Conservation (phyloP, 2,113 vertebrate species). For the rabbit (Oryctolagus cuniculus) region DNA sequence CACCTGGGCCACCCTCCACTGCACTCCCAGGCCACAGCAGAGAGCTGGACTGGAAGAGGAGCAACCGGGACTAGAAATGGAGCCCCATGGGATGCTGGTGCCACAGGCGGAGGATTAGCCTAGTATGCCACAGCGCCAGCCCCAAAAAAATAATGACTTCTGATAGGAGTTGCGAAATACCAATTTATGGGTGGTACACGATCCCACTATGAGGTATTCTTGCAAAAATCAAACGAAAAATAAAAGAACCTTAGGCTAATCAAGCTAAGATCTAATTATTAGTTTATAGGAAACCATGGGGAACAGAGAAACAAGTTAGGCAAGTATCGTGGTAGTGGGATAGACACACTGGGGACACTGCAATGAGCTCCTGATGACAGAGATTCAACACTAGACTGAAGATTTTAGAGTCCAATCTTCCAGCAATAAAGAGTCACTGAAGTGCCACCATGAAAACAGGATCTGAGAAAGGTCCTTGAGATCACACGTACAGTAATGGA, state of each 20-base stretch:
- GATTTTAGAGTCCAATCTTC: neutral
- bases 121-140: no score
- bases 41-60: no score
- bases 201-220: neutral
- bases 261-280: neutral
- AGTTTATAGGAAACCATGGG: neutral
- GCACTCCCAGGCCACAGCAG: no score
- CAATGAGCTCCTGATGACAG: neutral
- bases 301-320: slow-evolving; percentile 37
- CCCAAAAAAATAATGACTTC: slow-evolving; percentile 42
- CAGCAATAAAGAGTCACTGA: neutral
- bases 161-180: slow-evolving; percentile 14
- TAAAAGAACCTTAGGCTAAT: slow-evolving; percentile 7
- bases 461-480: neutral
- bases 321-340: no score
- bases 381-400: neutral
- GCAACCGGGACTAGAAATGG: no score
- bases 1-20: no score
- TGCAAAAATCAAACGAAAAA: neutral
- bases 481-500: neutral
- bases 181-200: neutral
- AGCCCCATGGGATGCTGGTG: no score
- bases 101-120: no score
- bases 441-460: neutral
- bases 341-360: neutral